A percentile compares a stretch with the other conserved stretches of the same genome.
Evolutionary conservation across 2,888 invertebrate species (phyloP).

Genomic region (Metacarcinus magister): DNA sequence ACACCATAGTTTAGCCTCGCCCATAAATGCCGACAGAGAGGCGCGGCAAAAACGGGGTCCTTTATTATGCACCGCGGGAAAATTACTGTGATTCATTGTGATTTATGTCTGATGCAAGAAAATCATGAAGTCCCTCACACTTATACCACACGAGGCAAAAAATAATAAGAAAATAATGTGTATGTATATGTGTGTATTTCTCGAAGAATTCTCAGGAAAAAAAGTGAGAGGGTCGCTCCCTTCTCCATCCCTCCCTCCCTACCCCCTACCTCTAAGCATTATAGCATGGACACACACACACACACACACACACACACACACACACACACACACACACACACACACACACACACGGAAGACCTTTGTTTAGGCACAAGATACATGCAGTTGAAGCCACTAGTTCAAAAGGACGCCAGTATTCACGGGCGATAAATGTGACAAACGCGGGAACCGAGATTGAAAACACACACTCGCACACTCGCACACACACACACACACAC

Average conservation of each 20-base stretch:
- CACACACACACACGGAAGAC: constrained; percentile 43
- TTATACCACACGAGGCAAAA: not conserved
- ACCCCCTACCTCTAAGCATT: not conserved
- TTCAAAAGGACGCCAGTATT: not conserved
- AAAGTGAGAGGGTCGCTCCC: not conserved
- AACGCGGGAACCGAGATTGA: not conserved
- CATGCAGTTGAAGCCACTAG: not conserved
- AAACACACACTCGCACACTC: not conserved
- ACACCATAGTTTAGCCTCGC: constrained; percentile 47
- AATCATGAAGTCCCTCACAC: constrained; percentile 45
- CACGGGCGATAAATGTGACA: constrained; percentile 11
- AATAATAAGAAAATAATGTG: not conserved
- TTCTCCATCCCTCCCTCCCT: not conserved
- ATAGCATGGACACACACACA: not conserved
- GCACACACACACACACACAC: not conserved
- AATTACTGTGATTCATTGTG: constrained; percentile 58
- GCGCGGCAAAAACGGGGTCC: constrained; percentile 48
- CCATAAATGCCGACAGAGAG: not conserved
- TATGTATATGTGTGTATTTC: not conserved
- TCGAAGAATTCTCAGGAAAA: not conserved
- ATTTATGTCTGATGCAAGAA: constrained; percentile 54
- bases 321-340: constrained; percentile 45
- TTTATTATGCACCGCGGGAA: constrained; percentile 39
- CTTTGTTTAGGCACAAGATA: not conserved
- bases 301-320: constrained; percentile 37